Percentiles rank a stretch among this genome's conserved stretches.
phyloP scores from a whole-genome alignment of 92 coral and sea anemone species.

The Siderastrea radians region DNA sequence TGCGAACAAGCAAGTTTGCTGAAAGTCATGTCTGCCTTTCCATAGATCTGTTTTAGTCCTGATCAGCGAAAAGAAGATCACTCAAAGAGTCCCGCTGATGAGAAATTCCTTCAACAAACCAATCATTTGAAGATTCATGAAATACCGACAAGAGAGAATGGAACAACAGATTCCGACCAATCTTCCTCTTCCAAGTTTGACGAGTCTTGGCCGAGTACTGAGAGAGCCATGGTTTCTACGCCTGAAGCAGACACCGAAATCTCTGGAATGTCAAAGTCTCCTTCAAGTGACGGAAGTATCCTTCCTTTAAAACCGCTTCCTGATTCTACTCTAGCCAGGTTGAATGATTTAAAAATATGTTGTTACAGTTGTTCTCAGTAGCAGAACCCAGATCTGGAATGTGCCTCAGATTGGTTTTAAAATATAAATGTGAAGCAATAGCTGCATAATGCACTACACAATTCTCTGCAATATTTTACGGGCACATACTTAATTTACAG shows the following conservation, averaged over 20 bases:
- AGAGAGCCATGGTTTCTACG: slow-evolving; percentile 78
- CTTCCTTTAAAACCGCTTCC: slow-evolving; percentile 17
- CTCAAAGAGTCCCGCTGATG: slow-evolving; percentile 79
- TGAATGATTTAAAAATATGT: background rate
- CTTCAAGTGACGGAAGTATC: slow-evolving; percentile 44
- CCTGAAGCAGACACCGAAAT: slow-evolving; percentile 58
- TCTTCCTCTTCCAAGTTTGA: slow-evolving; percentile 93
- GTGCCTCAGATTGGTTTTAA: no score
- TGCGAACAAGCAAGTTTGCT: background rate
- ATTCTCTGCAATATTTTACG: no score
- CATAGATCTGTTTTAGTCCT: slow-evolving; percentile 80
- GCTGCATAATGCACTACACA: no score
- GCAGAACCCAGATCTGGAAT: no score
- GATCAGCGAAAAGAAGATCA: slow-evolving; percentile 48
- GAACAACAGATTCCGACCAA: slow-evolving; percentile 72
- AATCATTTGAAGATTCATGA: slow-evolving; percentile 85
- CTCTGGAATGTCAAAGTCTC: slow-evolving; percentile 32
- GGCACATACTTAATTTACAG: no score
- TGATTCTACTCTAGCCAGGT: slow-evolving; percentile 72
- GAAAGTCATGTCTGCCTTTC: background rate
- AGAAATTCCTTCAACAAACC: slow-evolving; percentile 77
- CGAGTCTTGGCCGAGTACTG: slow-evolving; percentile 99
- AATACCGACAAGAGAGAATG: slow-evolving; percentile 97
- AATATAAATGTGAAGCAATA: no score
- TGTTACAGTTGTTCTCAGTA: no score